Conservation (phyloP, 2,888 invertebrate species). For the Drepanosiphum platanoidis region DNA sequence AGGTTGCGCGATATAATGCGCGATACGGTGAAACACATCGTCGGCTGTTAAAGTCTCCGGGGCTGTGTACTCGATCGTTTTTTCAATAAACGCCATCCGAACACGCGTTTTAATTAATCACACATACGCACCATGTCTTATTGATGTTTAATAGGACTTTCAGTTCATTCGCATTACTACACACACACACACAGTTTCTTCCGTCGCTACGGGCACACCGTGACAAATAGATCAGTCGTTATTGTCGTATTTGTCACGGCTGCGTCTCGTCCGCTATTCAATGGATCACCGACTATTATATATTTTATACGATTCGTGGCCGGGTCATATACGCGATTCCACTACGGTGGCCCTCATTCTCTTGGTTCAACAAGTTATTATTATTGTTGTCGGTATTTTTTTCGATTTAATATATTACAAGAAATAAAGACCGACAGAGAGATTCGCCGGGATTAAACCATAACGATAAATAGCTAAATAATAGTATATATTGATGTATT, state of each 20-base stretch:
- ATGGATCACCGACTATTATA: slow-evolving; percentile 14
- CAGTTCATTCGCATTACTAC: slow-evolving; percentile 53
- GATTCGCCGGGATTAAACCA: not conserved
- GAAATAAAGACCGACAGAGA: not conserved
- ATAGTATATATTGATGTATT: not conserved
- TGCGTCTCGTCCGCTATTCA: slow-evolving; percentile 15
- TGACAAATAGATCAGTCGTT: slow-evolving; percentile 60
- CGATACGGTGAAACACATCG: not conserved
- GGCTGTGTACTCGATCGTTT: slow-evolving; percentile 11
- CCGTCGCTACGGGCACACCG: slow-evolving; percentile 60
- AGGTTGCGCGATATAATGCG: not conserved
- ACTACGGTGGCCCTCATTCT: slow-evolving; percentile 60
- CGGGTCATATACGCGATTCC: slow-evolving; percentile 55
- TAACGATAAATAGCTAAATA: not conserved
- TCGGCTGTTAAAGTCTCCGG: slow-evolving; percentile 33
- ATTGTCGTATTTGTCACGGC: slow-evolving; percentile 58
- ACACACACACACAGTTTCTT: slow-evolving; percentile 44
- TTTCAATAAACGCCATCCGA: slow-evolving; percentile 40
- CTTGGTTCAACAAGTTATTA: slow-evolving; percentile 21
- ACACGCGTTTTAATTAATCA: slow-evolving; percentile 44
- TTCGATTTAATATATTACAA: slow-evolving; percentile 9
- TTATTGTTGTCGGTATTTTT: slow-evolving; percentile 11
- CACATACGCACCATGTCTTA: slow-evolving; percentile 9
- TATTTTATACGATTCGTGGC: slow-evolving; percentile 3
- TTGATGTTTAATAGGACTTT: slow-evolving; percentile 38